Percentiles rank a stretch among this genome's conserved stretches.
Evolutionary conservation across 1,140 invertebrate genomes (phyloP).

Genomic region (Caerostris darwini): DNA sequence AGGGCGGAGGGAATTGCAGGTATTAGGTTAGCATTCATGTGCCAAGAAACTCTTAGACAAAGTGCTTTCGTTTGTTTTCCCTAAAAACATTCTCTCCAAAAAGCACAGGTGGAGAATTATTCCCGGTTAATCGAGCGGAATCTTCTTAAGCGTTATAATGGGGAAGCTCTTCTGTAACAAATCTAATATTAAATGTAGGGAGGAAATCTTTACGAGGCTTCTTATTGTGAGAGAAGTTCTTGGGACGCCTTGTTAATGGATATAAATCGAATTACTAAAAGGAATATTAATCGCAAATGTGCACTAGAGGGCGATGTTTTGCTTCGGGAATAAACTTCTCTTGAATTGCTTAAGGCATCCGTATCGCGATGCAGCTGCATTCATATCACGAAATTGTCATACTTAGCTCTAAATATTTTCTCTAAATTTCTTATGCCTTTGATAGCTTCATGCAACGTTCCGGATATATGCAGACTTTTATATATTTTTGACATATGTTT

Average conservation of each 20-base stretch:
- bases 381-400: too few species aligned
- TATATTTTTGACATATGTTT: too few species aligned
- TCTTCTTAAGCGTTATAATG: conserved; percentile 37
- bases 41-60: conserved; percentile 53
- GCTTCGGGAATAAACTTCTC: neutral
- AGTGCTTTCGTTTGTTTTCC: conserved; percentile 35
- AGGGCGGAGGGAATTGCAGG: conserved; percentile 26
- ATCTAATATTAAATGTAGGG: conserved; percentile 5
- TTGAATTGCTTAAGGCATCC: neutral
- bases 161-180: conserved; percentile 19
- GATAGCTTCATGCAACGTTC: too few species aligned
- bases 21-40: conserved; percentile 44
- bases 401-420: too few species aligned
- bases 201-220: neutral
- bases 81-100: neutral
- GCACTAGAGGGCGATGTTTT: neutral
- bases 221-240: neutral
- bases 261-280: conserved; percentile 9
- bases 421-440: too few species aligned
- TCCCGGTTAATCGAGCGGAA: conserved; percentile 46
- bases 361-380: neutral
- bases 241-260: neutral
- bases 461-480: too few species aligned
- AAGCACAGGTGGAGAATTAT: neutral
- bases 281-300: neutral